phyloP scores from a whole-genome alignment of 1,140 invertebrate genomes.

The Drosophila lowei region DNA sequence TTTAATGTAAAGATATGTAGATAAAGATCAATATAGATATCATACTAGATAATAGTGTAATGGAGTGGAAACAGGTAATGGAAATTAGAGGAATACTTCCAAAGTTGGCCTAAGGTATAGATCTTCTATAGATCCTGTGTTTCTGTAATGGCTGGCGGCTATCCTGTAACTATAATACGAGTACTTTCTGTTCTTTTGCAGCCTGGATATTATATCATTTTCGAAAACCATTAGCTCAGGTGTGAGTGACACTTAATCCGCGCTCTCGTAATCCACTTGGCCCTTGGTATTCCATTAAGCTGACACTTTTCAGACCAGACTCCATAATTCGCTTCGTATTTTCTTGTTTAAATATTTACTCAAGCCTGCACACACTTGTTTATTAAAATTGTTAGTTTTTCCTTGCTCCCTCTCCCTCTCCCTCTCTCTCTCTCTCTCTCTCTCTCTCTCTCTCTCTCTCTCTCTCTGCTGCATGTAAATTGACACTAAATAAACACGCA shows the following conservation, averaged over 20 bases:
- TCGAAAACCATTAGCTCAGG: conserved; percentile 18
- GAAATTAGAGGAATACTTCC: no score
- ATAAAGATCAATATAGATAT: no score
- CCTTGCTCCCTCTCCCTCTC: neutral
- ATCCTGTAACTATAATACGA: no score
- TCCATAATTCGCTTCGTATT: conserved; percentile 57
- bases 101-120: no score
- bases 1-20: no score
- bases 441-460: neutral
- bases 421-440: no score
- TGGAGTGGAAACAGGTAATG: no score
- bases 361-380: conserved; percentile 63
- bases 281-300: conserved; percentile 11
- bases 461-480: conserved; percentile 56
- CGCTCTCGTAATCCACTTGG: conserved; percentile 35
- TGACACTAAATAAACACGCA: conserved; percentile 65
- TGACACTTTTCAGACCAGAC: conserved; percentile 13
- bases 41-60: no score
- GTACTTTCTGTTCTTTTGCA: neutral
- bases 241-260: conserved; percentile 20
- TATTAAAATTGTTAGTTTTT: conserved; percentile 38
- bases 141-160: no score
- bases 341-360: conserved; percentile 71
- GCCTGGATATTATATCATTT: conserved; percentile 9
- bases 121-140: no score